Percentiles rank a stretch among this genome's conserved stretches.
Conservation (phyloP, 2,797 vertebrate genomes). For the Pipistrellus pipistrellus region DNA sequence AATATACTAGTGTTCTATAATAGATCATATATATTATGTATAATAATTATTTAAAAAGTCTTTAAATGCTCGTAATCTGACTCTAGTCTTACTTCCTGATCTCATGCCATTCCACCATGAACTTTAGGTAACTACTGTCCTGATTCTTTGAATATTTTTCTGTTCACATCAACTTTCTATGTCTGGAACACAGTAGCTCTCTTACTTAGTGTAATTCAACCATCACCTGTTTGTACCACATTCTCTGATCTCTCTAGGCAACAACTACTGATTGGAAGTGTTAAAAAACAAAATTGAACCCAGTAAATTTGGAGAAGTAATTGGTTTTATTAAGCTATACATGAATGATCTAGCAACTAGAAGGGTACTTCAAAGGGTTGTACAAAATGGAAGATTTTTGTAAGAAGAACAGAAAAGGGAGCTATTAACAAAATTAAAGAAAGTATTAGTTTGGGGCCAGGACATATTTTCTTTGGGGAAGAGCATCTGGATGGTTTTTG, state of each 20-base stretch:
- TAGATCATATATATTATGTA: background rate
- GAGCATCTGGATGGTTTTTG: background rate
- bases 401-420: background rate
- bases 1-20: background rate
- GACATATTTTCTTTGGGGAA: background rate
- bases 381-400: background rate
- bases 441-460: background rate
- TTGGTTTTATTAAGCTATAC: background rate
- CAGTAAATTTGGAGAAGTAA: background rate
- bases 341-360: background rate
- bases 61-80: background rate
- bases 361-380: background rate
- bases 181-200: background rate
- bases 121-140: background rate
- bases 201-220: background rate
- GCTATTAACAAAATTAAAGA: background rate
- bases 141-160: background rate
- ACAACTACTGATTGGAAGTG: background rate
- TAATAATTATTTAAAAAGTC: background rate
- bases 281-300: background rate
- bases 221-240: background rate
- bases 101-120: background rate
- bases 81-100: constrained; percentile 17
- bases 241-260: background rate
- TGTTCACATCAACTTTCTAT: background rate